phyloP scores from a whole-genome alignment of 1,140 invertebrate species.

The Frieseomelitta varia region DNA sequence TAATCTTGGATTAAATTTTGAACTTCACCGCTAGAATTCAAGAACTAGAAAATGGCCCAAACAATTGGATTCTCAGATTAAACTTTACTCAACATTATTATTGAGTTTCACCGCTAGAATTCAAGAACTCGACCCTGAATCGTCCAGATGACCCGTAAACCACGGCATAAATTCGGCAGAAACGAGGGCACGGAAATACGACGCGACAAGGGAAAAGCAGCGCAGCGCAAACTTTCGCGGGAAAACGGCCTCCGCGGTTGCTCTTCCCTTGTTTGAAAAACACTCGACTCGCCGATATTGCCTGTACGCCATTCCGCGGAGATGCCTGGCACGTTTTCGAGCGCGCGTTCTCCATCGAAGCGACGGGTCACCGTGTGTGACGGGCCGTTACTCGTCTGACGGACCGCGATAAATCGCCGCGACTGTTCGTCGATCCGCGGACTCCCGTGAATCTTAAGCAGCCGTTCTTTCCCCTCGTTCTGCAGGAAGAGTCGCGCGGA shows the following conservation, averaged over 20 bases:
- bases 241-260: not conserved
- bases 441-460: slow-evolving; percentile 1
- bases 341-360: not conserved
- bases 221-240: not conserved
- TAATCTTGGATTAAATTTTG: too few species aligned
- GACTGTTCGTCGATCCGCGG: not conserved
- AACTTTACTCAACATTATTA: too few species aligned
- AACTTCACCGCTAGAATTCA: too few species aligned
- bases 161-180: not conserved
- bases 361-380: slow-evolving; percentile 25
- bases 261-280: slow-evolving; percentile 19
- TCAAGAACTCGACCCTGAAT: not conserved
- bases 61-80: too few species aligned
- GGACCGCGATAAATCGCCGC: not conserved
- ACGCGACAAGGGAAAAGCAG: not conserved
- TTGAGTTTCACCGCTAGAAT: too few species aligned
- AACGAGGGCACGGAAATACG: not conserved
- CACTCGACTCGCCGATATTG: slow-evolving; percentile 37
- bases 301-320: not conserved
- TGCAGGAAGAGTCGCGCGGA: not conserved
- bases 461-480: not conserved
- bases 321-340: slow-evolving; percentile 34
- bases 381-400: slow-evolving; percentile 26
- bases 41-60: too few species aligned
- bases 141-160: not conserved